Evolutionary conservation across 2,888 invertebrate genomes (phyloP).

Genomic region (Rhamnusium bicolor): DNA sequence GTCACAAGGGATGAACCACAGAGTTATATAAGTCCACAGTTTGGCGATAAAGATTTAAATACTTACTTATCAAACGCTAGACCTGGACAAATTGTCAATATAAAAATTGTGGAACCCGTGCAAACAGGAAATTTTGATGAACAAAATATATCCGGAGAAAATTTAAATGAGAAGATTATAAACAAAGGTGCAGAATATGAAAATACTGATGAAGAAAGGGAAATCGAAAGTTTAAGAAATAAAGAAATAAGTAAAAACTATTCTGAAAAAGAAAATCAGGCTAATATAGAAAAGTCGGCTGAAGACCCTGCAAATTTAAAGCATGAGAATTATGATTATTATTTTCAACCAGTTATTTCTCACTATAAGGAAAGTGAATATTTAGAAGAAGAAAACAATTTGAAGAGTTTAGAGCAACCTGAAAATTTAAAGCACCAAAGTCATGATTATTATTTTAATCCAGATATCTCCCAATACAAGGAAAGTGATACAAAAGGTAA

Average conservation of each 20-base stretch:
- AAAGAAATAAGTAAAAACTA: constrained; percentile 24
- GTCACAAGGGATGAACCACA: constrained; percentile 11
- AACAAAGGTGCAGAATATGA: constrained; percentile 38
- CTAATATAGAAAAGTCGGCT: not conserved
- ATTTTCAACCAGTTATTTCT: not conserved
- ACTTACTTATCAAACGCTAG: constrained; percentile 17
- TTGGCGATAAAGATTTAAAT: constrained; percentile 18
- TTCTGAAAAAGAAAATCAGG: constrained; percentile 3
- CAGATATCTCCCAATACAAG: not conserved
- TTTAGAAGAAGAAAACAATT: not conserved
- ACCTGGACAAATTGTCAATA: constrained; percentile 23
- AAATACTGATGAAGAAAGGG: constrained; percentile 33
- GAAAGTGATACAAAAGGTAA: constrained; percentile 24
- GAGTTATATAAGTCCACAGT: constrained; percentile 9
- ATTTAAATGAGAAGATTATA: constrained; percentile 6
- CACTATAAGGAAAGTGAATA: constrained; percentile 18
- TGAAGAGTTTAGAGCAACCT: not conserved
- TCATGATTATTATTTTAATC: constrained; percentile 6
- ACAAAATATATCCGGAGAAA: constrained; percentile 26
- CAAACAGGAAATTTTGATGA: constrained; percentile 25
- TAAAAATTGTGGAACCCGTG: constrained; percentile 39
- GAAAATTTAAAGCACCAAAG: constrained; percentile 4
- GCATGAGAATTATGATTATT: not conserved
- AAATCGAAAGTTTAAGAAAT: constrained; percentile 19
- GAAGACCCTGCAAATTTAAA: not conserved